Conservation (phyloP, 1,140 invertebrate genomes). For the Macrobrachium rosenbergii region DNA sequence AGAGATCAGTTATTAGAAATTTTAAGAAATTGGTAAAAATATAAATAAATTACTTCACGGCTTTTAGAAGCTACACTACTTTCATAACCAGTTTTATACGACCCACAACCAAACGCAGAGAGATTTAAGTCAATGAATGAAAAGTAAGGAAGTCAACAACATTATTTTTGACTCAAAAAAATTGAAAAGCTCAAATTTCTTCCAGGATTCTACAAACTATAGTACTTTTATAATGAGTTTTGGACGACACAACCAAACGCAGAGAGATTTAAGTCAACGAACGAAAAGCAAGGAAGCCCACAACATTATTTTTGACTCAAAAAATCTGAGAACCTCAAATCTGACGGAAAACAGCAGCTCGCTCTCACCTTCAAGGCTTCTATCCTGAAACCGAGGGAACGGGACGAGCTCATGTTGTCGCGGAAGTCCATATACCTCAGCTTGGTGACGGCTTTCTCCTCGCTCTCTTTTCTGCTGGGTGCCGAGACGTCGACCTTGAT, state of each 20-base stretch:
- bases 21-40: background rate
- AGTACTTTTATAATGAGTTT: too few species aligned
- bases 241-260: too few species aligned
- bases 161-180: too few species aligned
- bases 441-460: constrained; percentile 87
- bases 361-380: constrained; percentile 89
- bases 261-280: too few species aligned
- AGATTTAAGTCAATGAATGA: too few species aligned
- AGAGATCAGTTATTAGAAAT: background rate
- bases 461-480: constrained; percentile 86
- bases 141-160: too few species aligned
- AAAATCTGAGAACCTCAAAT: too few species aligned
- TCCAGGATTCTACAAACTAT: too few species aligned
- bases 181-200: too few species aligned
- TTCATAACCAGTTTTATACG: background rate
- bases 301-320: too few species aligned
- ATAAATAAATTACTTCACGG: background rate
- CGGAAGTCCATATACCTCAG: constrained; percentile 96
- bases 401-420: constrained; percentile 92
- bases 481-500: constrained; percentile 89
- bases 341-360: background rate
- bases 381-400: constrained; percentile 93
- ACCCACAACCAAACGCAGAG: too few species aligned
- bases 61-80: background rate
- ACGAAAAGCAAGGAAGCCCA: too few species aligned